Conservation (phyloP, 2,113 vertebrate genomes). For the Neopipo cinnamomea region DNA sequence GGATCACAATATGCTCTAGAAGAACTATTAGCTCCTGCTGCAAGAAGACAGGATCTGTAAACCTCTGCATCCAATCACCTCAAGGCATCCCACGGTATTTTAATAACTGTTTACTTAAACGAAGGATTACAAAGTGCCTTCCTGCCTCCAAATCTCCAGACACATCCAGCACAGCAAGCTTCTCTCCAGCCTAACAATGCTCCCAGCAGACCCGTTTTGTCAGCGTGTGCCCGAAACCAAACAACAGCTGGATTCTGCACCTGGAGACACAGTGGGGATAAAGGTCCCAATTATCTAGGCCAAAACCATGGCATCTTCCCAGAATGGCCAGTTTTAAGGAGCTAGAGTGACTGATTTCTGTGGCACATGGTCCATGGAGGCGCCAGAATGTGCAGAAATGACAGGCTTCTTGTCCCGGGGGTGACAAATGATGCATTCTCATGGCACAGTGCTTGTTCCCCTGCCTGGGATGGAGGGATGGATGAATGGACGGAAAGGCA, state of each 20-base stretch:
- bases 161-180: fast-evolving
- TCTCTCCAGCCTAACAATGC: background rate
- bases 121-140: background rate
- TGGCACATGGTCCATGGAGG: fast-evolving
- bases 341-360: background rate
- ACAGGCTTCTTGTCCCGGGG: background rate
- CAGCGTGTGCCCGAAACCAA: background rate
- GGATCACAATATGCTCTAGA: background rate
- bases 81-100: background rate
- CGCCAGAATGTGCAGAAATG: background rate
- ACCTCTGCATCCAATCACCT: background rate
- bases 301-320: background rate
- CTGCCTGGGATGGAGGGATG: background rate
- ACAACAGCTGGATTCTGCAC: background rate
- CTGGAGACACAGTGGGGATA: background rate
- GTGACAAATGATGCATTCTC: background rate
- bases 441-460: background rate
- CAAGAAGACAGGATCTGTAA: background rate
- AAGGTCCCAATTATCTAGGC: background rate
- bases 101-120: background rate
- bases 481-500: background rate
- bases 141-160: background rate
- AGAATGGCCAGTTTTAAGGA: background rate
- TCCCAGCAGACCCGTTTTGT: background rate
- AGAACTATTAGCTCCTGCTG: background rate